phyloP scores from a whole-genome alignment of 2,888 invertebrate species.

The Scaptomyza cyrtandrae region DNA sequence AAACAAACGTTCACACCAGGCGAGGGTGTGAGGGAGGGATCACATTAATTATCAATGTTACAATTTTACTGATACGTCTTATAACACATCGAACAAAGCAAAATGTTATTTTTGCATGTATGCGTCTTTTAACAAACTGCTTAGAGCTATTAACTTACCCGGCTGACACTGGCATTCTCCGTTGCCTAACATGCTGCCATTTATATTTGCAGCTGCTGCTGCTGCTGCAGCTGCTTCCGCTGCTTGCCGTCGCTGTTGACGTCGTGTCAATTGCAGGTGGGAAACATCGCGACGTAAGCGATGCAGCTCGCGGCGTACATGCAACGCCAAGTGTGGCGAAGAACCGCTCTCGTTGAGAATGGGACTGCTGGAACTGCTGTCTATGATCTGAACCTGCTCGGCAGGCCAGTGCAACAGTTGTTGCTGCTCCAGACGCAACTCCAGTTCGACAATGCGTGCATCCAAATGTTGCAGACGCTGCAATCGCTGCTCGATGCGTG shows the following conservation, averaged over 20 bases:
- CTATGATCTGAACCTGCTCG: slow-evolving; percentile 64
- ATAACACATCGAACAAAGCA: too few relatives aligned
- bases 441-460: slow-evolving; percentile 83
- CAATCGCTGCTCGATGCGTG: slow-evolving; percentile 82
- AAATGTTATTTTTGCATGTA: too few relatives aligned
- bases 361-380: slow-evolving; percentile 35
- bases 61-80: too few relatives aligned
- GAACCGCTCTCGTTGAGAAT: slow-evolving; percentile 30
- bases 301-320: slow-evolving; percentile 83
- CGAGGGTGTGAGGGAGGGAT: too few relatives aligned
- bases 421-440: slow-evolving; percentile 79
- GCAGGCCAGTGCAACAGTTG: slow-evolving; percentile 68
- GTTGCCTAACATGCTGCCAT: slow-evolving; percentile 67
- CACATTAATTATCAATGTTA: too few relatives aligned
- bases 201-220: slow-evolving; percentile 73
- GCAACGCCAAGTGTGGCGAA: slow-evolving; percentile 71
- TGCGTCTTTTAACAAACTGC: not conserved
- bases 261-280: slow-evolving; percentile 83
- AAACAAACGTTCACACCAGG: not conserved
- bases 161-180: slow-evolving; percentile 89
- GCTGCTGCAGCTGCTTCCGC: slow-evolving; percentile 73
- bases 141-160: slow-evolving; percentile 85
- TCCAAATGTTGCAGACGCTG: slow-evolving; percentile 83
- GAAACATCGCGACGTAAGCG: slow-evolving; percentile 84
- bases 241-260: slow-evolving; percentile 83